These are phyloP conservation scores for Drosophila seguyi DNA, from an alignment of 1,140 invertebrate species.

Conservation along the genomic window DNA sequence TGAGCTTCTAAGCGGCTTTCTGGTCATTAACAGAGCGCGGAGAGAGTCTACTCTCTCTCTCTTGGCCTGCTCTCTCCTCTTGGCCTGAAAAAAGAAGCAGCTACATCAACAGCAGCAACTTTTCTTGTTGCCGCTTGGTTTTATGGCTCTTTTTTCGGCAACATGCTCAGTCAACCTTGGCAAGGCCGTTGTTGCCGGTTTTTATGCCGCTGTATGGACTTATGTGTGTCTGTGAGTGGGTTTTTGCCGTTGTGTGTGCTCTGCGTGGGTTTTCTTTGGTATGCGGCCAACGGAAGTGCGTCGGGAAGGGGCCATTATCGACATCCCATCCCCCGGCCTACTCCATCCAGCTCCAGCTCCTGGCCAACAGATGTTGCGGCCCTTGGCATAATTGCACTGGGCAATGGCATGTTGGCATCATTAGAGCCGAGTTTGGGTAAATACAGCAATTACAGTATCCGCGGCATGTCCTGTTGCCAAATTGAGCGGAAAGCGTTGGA, in stretches of 20 bases:
- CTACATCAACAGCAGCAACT: slow-evolving; percentile 58
- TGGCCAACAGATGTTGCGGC: slow-evolving; percentile 39
- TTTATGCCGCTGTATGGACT: slow-evolving; percentile 44
- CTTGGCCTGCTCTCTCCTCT: slow-evolving; percentile 28
- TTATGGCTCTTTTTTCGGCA: slow-evolving; percentile 76
- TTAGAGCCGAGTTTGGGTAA: slow-evolving; percentile 63
- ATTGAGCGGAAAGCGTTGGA: slow-evolving; percentile 67
- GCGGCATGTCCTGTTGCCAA: slow-evolving; percentile 67
- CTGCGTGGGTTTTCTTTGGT: slow-evolving; percentile 69
- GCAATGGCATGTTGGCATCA: slow-evolving; percentile 70
- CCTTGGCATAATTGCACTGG: slow-evolving; percentile 65
- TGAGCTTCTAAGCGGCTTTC: slow-evolving; percentile 76
- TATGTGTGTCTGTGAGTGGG: slow-evolving; percentile 32
- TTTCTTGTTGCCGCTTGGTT: slow-evolving; percentile 69
- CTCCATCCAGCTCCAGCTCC: slow-evolving; percentile 13
- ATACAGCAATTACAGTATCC: slow-evolving; percentile 64
- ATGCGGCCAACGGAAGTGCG: slow-evolving; percentile 76
- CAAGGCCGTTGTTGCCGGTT: slow-evolving; percentile 85
- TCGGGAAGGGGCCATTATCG: slow-evolving; percentile 57
- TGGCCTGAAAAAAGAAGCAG: slow-evolving; percentile 53
- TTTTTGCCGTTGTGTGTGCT: slow-evolving; percentile 38
- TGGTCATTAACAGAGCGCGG: slow-evolving; percentile 48
- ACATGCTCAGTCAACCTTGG: slow-evolving; percentile 83
- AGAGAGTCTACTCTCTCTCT: slow-evolving; percentile 40
- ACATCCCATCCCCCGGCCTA: slow-evolving; percentile 42